phyloP scores from a whole-genome alignment of 1,140 invertebrate genomes.

The Cataglyphis hispanica region DNA sequence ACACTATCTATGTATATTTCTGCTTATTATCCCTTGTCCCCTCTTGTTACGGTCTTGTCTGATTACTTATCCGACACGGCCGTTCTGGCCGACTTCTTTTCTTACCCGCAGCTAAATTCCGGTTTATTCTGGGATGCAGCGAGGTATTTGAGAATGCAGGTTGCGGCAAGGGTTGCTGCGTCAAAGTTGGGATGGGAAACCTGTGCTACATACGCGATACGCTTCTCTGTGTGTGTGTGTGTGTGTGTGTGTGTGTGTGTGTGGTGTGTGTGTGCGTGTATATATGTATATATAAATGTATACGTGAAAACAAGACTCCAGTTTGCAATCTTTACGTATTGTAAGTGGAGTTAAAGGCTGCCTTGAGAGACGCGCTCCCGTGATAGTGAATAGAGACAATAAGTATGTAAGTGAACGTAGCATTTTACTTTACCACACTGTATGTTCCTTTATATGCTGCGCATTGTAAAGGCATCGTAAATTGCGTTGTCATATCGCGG shows the following conservation, averaged over 20 bases:
- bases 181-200: not conserved
- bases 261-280: too few relatives aligned
- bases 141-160: not conserved
- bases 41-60: not conserved
- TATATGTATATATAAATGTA: not conserved
- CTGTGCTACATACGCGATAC: not conserved
- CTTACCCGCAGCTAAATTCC: not conserved
- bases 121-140: not conserved
- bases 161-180: not conserved
- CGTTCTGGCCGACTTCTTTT: conserved; percentile 3
- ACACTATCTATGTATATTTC: too few relatives aligned
- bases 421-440: not conserved
- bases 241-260: too few relatives aligned
- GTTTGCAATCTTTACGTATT: not conserved
- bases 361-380: not conserved
- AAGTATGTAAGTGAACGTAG: not conserved
- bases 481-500: conserved; percentile 28
- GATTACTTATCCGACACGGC: conserved; percentile 50
- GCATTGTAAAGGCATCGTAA: not conserved
- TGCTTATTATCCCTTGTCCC: not conserved
- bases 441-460: not conserved
- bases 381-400: conserved; percentile 22
- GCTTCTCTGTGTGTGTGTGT: not conserved
- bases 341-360: not conserved
- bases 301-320: not conserved